These are phyloP conservation scores for Empidonax traillii DNA, from an alignment of 2,113 vertebrate species.

Conservation along the genomic window DNA sequence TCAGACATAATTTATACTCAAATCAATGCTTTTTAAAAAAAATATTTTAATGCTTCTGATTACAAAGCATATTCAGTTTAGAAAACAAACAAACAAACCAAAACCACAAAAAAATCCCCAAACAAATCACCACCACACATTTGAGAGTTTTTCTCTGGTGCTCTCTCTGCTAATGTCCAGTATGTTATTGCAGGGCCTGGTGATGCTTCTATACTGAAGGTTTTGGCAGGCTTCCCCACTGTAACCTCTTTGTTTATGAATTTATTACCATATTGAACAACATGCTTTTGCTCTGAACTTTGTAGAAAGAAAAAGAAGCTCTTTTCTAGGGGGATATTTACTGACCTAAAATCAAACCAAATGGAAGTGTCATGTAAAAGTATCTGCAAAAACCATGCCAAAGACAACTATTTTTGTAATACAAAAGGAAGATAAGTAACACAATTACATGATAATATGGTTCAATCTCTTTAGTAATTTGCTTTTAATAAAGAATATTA, in stretches of 20 bases:
- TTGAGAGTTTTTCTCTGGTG: not conserved
- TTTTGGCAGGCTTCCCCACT: not conserved
- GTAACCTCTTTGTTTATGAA: not conserved
- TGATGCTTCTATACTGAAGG: not conserved
- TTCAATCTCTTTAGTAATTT: not conserved
- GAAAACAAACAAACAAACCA: not conserved
- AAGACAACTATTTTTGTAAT: not conserved
- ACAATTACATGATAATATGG: not conserved
- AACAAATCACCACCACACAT: not conserved
- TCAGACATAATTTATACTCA: not conserved
- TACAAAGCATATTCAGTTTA: not conserved
- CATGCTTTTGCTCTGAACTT: not conserved
- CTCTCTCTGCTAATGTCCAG: not conserved
- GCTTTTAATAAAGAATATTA: not conserved
- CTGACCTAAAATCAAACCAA: conserved; percentile 15
- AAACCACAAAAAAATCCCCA: not conserved
- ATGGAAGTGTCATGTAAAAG: not conserved
- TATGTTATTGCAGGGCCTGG: not conserved
- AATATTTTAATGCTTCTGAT: not conserved
- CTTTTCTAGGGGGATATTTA: not conserved
- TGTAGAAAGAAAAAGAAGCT: not conserved
- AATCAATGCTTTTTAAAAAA: not conserved
- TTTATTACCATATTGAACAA: not conserved
- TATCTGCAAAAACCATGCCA: not conserved
- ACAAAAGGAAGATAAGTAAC: not conserved